Conservation (phyloP, 2,113 vertebrate species). For the Malaclemys terrapin region DNA sequence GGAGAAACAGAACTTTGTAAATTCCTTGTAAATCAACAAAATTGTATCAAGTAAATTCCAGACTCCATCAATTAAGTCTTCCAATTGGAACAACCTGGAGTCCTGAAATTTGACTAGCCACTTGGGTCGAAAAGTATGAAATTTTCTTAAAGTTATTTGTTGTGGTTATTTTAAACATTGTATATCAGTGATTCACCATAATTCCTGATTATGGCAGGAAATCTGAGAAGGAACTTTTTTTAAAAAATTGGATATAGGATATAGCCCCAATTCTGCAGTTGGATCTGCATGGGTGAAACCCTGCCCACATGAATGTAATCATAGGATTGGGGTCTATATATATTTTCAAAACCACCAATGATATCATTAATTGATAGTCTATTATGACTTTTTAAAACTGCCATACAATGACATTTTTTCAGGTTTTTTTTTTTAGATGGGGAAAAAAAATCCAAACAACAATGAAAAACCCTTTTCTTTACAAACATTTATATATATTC, state of each 20-base stretch:
- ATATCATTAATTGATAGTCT: neutral
- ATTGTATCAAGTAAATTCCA: too few relatives aligned
- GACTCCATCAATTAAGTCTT: too few relatives aligned
- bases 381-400: neutral
- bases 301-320: neutral
- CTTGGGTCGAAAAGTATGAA: too few relatives aligned
- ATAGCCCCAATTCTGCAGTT: fast-evolving
- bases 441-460: neutral
- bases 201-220: neutral
- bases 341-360: neutral
- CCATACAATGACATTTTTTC: too few relatives aligned
- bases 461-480: neutral
- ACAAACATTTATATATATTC: neutral
- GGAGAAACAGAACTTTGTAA: too few relatives aligned
- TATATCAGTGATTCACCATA: neutral
- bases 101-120: too few relatives aligned
- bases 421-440: neutral
- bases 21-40: too few relatives aligned
- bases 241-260: neutral
- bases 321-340: neutral
- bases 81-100: too few relatives aligned
- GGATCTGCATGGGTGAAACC: neutral
- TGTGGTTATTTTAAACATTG: too few relatives aligned
- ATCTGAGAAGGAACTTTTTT: neutral
- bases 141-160: too few relatives aligned